A percentile compares a stretch with the other conserved stretches of the same genome.
phyloP scores from a whole-genome alignment of 2,113 vertebrate species.

The Actenoides lindsayi region DNA sequence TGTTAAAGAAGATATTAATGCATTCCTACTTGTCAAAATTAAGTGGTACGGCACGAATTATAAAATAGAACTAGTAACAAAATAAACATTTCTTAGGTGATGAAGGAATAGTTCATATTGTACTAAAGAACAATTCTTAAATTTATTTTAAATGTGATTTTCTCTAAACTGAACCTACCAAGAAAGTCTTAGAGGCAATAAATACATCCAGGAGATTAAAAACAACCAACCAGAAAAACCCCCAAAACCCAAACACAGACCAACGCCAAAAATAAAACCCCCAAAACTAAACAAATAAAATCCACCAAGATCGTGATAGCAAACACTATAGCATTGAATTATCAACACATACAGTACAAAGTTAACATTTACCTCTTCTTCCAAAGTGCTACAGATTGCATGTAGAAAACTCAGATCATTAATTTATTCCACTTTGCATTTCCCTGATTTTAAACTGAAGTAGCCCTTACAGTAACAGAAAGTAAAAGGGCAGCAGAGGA shows the following conservation, averaged over 20 bases:
- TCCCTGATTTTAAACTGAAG: background rate
- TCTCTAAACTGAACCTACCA: background rate
- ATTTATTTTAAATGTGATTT: background rate
- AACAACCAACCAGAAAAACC: background rate
- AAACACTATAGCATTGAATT: background rate
- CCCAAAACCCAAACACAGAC: no score
- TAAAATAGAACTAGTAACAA: background rate
- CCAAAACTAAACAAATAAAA: background rate
- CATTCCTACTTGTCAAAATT: background rate
- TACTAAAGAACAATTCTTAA: background rate
- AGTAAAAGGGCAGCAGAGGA: background rate
- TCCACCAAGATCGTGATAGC: background rate
- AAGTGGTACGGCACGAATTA: background rate
- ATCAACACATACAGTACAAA: background rate
- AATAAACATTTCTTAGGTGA: background rate
- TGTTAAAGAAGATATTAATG: background rate
- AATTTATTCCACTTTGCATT: background rate
- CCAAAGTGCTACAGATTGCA: background rate
- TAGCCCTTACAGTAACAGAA: background rate
- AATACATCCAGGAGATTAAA: background rate
- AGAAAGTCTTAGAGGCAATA: background rate
- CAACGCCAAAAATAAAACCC: no score
- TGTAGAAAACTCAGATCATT: background rate
- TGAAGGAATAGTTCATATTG: background rate
- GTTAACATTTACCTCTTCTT: background rate